Evolutionary conservation across 1,140 invertebrate genomes (phyloP), one percentile per base, ranked within the genome.

Genomic region (Ceratina australensis): DNA sequence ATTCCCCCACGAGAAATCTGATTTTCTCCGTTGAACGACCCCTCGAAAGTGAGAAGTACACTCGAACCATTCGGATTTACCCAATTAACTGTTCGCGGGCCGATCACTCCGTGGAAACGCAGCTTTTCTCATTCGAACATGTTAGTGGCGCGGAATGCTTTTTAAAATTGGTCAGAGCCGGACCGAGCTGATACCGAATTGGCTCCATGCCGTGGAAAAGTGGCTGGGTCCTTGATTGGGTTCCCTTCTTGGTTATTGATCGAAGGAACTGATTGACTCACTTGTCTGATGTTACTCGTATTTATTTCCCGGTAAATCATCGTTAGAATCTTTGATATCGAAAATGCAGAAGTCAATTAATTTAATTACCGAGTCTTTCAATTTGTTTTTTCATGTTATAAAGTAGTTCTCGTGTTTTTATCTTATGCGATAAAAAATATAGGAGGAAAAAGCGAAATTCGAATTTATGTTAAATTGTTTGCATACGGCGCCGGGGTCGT

Each of bases 11-110:
- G 26, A 16, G 52, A 61, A 63, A 12, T 15, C 18, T 47, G 52
- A 8, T 49, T 68, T 49, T 57, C 0, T 33, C 42, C 12, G 16
- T 59, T 33, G 54, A 49, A 59, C 64, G 64, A 75, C 52, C 42
- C 42, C 24, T 42, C 61, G 50, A 65, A 57, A 57, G 67, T 28
- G 56, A 74, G 72, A 54, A 50, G 73, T 33, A 2, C 54, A 59
- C 73, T 68, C 47, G 42, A 50, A 54, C 42, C n/a, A 68, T 75
- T 75, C 64, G 15, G 15, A 42, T n/a, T n/a, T 57, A 68, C 59
- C 73, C 64, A 75, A 68, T 75, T 75, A 75, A 57, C 73, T 64
- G 67, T 75, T 68, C 61, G 72, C 15, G 56, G 24, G 18, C 20
- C 72, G 50, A 66, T 57, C 33, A 49, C 68, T 57, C 54, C 42